phyloP scores from a whole-genome alignment of 2,888 invertebrate species.

The Ochlodes sylvanus region DNA sequence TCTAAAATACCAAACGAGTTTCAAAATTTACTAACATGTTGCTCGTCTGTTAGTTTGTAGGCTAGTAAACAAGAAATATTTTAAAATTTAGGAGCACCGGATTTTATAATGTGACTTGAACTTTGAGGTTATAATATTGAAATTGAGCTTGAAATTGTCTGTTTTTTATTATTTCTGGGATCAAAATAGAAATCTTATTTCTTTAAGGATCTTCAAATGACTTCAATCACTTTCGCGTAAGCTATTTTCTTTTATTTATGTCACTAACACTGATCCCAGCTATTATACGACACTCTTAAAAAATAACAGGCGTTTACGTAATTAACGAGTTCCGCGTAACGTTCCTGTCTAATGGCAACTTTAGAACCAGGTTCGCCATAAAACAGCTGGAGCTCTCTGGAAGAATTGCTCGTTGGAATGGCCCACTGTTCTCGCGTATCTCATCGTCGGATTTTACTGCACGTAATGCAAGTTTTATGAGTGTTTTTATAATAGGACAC shows the following conservation, averaged over 20 bases:
- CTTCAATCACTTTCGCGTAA: no score
- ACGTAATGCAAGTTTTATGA: conserved; percentile 58
- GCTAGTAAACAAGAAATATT: no score
- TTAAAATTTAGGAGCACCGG: no score
- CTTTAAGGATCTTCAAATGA: no score
- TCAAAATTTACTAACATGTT: no score
- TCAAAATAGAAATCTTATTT: no score
- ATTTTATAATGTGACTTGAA: no score
- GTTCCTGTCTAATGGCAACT: conserved; percentile 35
- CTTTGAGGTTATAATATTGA: no score
- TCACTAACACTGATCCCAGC: neutral
- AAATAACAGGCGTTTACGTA: conserved; percentile 30
- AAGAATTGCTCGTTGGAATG: conserved; percentile 28
- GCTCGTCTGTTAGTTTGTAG: no score
- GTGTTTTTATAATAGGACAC: conserved; percentile 55
- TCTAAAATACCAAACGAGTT: neutral
- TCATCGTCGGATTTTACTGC: conserved; percentile 58
- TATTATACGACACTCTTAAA: conserved; percentile 18
- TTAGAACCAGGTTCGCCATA: conserved; percentile 35
- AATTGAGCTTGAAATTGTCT: no score
- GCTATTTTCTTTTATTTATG: no score
- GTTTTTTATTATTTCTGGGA: no score
- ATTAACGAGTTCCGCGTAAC: conserved; percentile 37
- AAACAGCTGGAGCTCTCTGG: conserved; percentile 32
- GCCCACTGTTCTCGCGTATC: conserved; percentile 41